Evolutionary conservation across 1,140 invertebrate species (phyloP).

Genomic region (Catajapyx aquilonaris): DNA sequence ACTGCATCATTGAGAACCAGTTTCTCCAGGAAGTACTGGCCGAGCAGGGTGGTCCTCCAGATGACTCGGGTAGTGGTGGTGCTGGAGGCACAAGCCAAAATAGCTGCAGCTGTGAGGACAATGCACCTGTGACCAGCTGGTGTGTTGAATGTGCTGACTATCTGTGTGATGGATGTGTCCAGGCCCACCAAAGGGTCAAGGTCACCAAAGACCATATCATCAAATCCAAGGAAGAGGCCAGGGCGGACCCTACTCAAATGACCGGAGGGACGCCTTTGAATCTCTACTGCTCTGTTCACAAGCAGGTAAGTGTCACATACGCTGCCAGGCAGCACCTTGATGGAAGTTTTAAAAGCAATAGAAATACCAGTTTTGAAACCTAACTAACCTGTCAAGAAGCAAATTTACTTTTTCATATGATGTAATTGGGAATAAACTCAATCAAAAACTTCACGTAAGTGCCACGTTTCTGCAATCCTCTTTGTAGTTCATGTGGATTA

Average conservation of each 20-base stretch:
- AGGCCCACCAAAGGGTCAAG: constrained; percentile 50
- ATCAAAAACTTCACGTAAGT: too few species aligned
- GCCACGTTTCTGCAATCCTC: too few species aligned
- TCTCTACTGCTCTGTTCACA: constrained; percentile 50
- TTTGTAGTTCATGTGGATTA: too few species aligned
- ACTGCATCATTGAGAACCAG: constrained; percentile 49
- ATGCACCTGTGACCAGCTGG: constrained; percentile 55
- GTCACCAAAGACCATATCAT: constrained; percentile 85
- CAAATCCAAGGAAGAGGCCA: constrained; percentile 55
- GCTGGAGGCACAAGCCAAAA: constrained; percentile 31
- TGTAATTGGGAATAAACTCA: too few species aligned
- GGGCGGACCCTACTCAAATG: constrained; percentile 30
- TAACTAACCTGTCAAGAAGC: too few species aligned
- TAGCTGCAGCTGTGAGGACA: constrained; percentile 68
- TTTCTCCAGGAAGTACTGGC: constrained; percentile 38
- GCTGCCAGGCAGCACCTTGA: too few species aligned
- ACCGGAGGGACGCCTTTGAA: constrained; percentile 28
- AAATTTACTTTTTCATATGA: too few species aligned
- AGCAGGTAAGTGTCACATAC: constrained; percentile 30
- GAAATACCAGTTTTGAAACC: too few species aligned
- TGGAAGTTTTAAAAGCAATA: too few species aligned
- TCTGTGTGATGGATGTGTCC: constrained; percentile 74
- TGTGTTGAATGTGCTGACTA: constrained; percentile 75
- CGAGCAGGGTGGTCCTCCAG: constrained; percentile 15
- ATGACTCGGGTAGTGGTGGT: too few species aligned